Evolutionary conservation across 1,140 invertebrate genomes (phyloP).

Genomic region (Theocolax elegans): DNA sequence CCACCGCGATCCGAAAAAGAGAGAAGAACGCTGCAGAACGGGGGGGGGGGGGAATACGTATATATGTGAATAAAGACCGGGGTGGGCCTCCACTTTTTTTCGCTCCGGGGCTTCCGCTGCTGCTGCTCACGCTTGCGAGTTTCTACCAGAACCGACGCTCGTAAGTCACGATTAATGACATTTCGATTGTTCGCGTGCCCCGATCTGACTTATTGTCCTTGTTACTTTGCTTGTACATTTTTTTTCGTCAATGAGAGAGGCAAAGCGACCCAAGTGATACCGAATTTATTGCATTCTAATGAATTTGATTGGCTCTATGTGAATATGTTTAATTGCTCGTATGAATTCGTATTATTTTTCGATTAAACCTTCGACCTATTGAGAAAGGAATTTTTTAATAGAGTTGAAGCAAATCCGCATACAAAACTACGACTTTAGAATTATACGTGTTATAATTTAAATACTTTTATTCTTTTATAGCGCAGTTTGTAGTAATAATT

Average conservation of each 20-base stretch:
- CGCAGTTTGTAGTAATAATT: no score
- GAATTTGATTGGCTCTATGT: slow-evolving; percentile 23
- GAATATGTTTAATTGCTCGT: no score
- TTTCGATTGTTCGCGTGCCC: slow-evolving; percentile 28
- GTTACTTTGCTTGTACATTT: background rate
- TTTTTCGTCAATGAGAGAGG: no score
- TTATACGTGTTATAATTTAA: no score
- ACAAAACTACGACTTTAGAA: no score
- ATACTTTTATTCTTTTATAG: no score
- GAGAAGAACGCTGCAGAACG: background rate
- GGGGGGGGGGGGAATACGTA: background rate
- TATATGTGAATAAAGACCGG: background rate
- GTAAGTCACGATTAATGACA: slow-evolving; percentile 38
- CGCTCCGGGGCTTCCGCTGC: background rate
- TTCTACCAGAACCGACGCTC: background rate
- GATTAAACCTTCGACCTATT: no score
- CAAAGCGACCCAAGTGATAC: background rate
- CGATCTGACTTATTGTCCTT: slow-evolving; percentile 19
- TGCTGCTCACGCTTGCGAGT: background rate
- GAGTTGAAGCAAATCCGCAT: no score
- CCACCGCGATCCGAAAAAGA: background rate
- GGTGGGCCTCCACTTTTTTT: slow-evolving; percentile 19
- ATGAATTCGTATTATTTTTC: no score
- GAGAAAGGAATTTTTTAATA: no score
- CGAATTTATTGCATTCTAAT: slow-evolving; percentile 27